Conservation (phyloP, 2,888 invertebrate species). For the Eucera pruinosa region DNA sequence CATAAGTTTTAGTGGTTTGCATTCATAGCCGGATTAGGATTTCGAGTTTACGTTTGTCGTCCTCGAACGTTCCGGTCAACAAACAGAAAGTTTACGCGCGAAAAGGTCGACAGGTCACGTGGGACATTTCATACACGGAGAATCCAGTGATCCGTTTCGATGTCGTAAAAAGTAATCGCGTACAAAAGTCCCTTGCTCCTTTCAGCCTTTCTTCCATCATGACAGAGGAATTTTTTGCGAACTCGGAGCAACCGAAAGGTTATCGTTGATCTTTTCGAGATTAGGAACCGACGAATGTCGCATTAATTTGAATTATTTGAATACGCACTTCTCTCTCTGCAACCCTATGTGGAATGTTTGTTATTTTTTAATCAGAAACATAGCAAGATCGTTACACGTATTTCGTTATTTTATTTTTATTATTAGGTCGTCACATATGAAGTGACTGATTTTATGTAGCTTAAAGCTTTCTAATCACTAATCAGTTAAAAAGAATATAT, state of each 20-base stretch:
- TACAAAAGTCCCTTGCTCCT: slow-evolving; percentile 18
- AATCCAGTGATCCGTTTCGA: slow-evolving; percentile 28
- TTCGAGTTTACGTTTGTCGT: slow-evolving; percentile 34
- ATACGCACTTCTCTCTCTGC: background rate
- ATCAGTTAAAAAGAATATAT: no score
- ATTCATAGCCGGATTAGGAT: background rate
- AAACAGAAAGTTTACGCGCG: slow-evolving; percentile 60
- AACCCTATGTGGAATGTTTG: background rate
- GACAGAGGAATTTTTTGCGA: slow-evolving; percentile 35
- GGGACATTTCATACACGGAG: slow-evolving; percentile 39
- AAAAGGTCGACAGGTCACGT: slow-evolving; percentile 56
- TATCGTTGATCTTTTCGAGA: slow-evolving; percentile 32
- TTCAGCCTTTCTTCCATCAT: slow-evolving; percentile 36
- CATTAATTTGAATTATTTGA: slow-evolving; percentile 1
- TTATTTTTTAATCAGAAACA: background rate
- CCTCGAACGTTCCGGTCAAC: slow-evolving; percentile 10
- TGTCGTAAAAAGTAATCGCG: slow-evolving; percentile 10
- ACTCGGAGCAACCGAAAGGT: slow-evolving; percentile 8
- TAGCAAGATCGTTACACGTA: no score
- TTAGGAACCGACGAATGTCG: slow-evolving; percentile 11
- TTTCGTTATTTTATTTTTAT: no score
- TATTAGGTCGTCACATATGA: no score
- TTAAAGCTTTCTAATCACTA: no score
- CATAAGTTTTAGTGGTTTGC: background rate
- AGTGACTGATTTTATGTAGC: no score